Evolutionary conservation across 1,140 invertebrate genomes (phyloP).

Genomic region (Chrysoperla carnea): DNA sequence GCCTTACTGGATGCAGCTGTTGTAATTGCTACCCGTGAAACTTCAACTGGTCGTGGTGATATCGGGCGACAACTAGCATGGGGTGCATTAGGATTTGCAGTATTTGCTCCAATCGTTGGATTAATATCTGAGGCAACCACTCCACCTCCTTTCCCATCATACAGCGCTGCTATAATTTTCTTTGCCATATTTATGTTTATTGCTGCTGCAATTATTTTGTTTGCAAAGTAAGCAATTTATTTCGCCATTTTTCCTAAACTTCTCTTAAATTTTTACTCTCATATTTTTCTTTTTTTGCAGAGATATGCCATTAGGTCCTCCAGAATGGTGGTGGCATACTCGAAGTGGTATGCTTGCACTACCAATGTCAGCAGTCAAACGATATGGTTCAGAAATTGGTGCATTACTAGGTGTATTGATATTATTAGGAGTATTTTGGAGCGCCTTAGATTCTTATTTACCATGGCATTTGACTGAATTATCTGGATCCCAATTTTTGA

Average conservation of each 20-base stretch:
- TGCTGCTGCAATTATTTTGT: slow-evolving; percentile 40
- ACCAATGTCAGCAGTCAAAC: slow-evolving; percentile 51
- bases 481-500: slow-evolving; percentile 33
- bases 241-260: not conserved
- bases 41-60: slow-evolving; percentile 56
- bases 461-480: slow-evolving; percentile 45
- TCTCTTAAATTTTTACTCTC: slow-evolving; percentile 3
- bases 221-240: slow-evolving; percentile 29
- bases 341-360: slow-evolving; percentile 52
- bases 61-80: slow-evolving; percentile 63
- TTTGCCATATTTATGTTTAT: slow-evolving; percentile 42
- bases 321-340: slow-evolving; percentile 70
- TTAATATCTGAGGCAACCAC: slow-evolving; percentile 20
- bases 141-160: slow-evolving; percentile 12
- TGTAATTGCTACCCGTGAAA: slow-evolving; percentile 63
- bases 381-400: slow-evolving; percentile 49
- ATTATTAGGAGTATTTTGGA: slow-evolving; percentile 57
- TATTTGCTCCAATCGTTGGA: slow-evolving; percentile 50
- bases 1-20: slow-evolving; percentile 54
- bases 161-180: slow-evolving; percentile 30
- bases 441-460: slow-evolving; percentile 56
- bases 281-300: slow-evolving; percentile 14
- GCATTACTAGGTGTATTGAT: slow-evolving; percentile 48
- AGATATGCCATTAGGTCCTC: slow-evolving; percentile 53
- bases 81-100: slow-evolving; percentile 51